A percentile compares a stretch with the other conserved stretches of the same genome.
phyloP scores from a whole-genome alignment of 2,113 vertebrate genomes.

The Alligator sinensis region DNA sequence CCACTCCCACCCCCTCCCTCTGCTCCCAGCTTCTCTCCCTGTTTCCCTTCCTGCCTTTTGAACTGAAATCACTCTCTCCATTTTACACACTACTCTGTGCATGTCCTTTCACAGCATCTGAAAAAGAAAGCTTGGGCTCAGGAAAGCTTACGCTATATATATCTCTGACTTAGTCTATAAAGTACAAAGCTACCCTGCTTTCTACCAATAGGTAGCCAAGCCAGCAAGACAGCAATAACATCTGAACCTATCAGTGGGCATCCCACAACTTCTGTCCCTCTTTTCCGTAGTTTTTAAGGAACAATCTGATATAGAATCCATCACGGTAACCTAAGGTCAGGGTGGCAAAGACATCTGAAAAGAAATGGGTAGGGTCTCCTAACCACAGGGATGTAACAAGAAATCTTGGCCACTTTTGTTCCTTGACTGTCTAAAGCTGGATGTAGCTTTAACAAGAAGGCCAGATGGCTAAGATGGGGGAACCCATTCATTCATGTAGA shows the following conservation, averaged over 20 bases:
- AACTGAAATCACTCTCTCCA: too few species aligned
- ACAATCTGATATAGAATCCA: not conserved
- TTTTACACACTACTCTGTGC: too few species aligned
- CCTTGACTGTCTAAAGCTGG: not conserved
- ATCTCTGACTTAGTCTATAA: too few species aligned
- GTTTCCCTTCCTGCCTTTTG: too few species aligned
- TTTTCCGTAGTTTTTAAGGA: not conserved
- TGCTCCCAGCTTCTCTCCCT: too few species aligned
- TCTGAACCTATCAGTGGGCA: not conserved
- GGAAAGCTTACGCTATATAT: too few species aligned
- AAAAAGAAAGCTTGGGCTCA: too few species aligned
- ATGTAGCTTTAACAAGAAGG: not conserved
- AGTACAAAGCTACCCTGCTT: too few species aligned
- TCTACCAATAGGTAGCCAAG: not conserved
- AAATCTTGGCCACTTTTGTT: not conserved
- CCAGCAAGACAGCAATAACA: not conserved
- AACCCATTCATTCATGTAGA: not conserved
- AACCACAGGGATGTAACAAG: not conserved
- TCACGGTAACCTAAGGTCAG: not conserved
- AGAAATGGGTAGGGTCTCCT: not conserved
- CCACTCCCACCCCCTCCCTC: too few species aligned
- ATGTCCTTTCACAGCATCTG: too few species aligned
- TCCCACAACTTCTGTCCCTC: too few species aligned
- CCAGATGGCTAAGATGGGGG: not conserved
- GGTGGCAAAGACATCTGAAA: not conserved